Evolutionary conservation across 2,797 vertebrate species (phyloP).

Genomic region (Carapus acus): DNA sequence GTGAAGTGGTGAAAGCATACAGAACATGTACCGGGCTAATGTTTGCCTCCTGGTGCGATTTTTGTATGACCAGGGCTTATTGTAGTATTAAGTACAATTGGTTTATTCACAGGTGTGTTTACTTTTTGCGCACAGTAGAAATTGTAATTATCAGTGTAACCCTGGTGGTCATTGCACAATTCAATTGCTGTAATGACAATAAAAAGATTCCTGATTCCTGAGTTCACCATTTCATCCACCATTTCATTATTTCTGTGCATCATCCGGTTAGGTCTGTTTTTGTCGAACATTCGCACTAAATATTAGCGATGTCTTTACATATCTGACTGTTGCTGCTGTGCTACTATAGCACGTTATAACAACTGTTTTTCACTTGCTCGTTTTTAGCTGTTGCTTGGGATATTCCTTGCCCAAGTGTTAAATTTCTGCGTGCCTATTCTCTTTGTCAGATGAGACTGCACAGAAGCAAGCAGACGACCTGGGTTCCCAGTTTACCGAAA

Average conservation of each 20-base stretch:
- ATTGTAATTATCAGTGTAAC: neutral
- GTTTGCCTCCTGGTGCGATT: neutral
- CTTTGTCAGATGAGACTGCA: constrained; percentile 80
- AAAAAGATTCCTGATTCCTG: too few relatives aligned
- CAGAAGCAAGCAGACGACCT: constrained; percentile 87
- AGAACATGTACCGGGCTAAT: neutral
- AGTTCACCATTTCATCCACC: neutral
- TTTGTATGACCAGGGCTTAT: neutral
- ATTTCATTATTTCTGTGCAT: constrained; percentile 14
- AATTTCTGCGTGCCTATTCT: neutral
- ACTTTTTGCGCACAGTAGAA: neutral
- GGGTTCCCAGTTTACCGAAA: constrained; percentile 89
- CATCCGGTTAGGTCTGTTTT: neutral
- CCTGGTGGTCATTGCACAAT: too few relatives aligned
- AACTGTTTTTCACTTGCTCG: constrained; percentile 10
- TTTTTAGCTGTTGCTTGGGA: neutral
- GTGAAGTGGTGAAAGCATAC: constrained; percentile 10
- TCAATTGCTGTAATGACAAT: too few relatives aligned
- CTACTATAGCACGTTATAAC: constrained; percentile 35
- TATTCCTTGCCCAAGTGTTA: constrained; percentile 4
- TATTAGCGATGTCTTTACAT: neutral
- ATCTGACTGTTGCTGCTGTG: neutral
- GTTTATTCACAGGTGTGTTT: constrained; percentile 2
- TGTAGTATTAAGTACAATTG: neutral
- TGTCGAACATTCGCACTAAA: neutral